Evolutionary conservation across 2,888 invertebrate genomes (phyloP).

Genomic region (Lycaena phlaeas): DNA sequence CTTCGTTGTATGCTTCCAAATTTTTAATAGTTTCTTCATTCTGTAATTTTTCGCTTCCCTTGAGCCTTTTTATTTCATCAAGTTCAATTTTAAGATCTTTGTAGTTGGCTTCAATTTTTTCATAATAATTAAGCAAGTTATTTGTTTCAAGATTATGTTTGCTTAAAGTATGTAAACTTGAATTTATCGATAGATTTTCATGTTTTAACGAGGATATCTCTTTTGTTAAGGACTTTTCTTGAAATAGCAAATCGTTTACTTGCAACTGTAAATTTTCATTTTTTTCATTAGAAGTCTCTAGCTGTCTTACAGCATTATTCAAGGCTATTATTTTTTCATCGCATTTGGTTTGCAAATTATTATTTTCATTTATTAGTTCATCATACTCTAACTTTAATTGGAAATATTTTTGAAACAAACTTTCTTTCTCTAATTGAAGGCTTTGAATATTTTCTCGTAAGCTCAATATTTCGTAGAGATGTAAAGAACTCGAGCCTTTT

Average conservation of each 20-base stretch:
- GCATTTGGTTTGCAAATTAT: conserved; percentile 27
- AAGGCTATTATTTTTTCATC: conserved; percentile 32
- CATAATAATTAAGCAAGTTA: conserved; percentile 34
- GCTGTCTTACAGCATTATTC: conserved; percentile 28
- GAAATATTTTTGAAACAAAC: too few species aligned
- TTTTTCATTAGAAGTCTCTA: conserved; percentile 39
- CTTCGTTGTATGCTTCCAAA: conserved; percentile 33
- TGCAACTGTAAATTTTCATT: conserved; percentile 30
- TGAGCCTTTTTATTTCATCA: conserved; percentile 25
- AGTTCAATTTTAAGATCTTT: conserved; percentile 30
- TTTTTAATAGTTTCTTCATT: conserved; percentile 28
- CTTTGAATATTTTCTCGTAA: too few species aligned
- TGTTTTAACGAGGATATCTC: conserved; percentile 30
- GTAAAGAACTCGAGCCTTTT: too few species aligned
- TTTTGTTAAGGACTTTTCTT: conserved; percentile 24
- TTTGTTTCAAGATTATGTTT: conserved; percentile 37
- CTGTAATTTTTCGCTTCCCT: conserved; percentile 38
- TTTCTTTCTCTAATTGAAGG: too few species aligned
- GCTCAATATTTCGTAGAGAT: too few species aligned
- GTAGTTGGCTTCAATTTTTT: conserved; percentile 34
- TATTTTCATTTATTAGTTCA: conserved; percentile 30
- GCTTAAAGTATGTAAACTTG: conserved; percentile 27
- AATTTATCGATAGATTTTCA: conserved; percentile 31
- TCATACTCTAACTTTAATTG: not conserved
- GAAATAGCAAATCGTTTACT: conserved; percentile 27